Conservation (phyloP, 2,797 vertebrate species). For the Nasua narica region DNA sequence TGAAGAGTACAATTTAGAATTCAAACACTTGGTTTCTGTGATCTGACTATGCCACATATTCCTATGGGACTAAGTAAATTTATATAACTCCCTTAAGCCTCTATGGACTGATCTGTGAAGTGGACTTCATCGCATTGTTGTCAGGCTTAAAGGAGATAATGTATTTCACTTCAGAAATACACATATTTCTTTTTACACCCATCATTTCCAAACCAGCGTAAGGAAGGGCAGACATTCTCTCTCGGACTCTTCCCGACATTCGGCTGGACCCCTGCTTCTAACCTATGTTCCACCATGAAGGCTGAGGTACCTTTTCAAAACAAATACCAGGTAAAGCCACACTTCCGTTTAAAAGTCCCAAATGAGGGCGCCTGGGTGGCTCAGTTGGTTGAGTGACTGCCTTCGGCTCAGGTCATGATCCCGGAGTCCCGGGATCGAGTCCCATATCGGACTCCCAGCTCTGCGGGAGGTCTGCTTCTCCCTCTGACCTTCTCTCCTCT, state of each 20-base stretch:
- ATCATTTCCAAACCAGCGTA: background rate
- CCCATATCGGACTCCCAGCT: too few relatives aligned
- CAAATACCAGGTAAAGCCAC: background rate
- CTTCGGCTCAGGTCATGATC: too few relatives aligned
- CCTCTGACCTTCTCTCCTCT: too few relatives aligned
- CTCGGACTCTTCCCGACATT: background rate
- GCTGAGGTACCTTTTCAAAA: background rate
- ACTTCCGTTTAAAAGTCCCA: background rate
- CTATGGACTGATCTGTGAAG: background rate
- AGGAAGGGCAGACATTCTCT: background rate
- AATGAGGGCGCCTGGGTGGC: too few relatives aligned
- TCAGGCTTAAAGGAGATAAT: background rate
- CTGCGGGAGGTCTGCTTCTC: too few relatives aligned
- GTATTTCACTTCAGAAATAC: background rate
- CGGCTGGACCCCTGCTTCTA: background rate
- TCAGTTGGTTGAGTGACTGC: too few relatives aligned
- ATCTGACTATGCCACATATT: background rate
- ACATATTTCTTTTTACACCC: background rate
- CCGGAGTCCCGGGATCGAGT: too few relatives aligned
- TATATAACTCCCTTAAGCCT: background rate
- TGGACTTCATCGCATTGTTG: background rate
- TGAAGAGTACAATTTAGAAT: background rate
- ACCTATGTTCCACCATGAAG: background rate
- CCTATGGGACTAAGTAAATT: background rate
- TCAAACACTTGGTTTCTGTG: background rate